Evolutionary conservation across 2,888 invertebrate species (phyloP).

Genomic region (Uropetala carovei): DNA sequence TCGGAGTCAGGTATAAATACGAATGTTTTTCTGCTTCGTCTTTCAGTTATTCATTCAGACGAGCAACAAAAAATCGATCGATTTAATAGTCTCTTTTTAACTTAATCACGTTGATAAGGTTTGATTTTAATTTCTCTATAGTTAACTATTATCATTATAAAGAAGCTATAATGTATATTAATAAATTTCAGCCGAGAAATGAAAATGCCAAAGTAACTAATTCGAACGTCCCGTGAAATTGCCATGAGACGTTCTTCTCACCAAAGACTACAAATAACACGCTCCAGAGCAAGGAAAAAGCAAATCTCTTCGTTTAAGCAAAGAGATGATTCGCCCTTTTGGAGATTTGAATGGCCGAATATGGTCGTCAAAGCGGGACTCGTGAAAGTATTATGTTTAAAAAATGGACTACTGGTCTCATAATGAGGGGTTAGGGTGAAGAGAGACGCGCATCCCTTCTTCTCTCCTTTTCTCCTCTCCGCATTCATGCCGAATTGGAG

Average conservation of each 20-base stretch:
- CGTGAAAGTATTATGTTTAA: neutral
- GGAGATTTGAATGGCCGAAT: conserved; percentile 8
- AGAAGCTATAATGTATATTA: too few relatives aligned
- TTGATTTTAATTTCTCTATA: too few relatives aligned
- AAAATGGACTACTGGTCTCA: neutral
- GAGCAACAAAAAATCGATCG: too few relatives aligned
- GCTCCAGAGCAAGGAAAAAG: neutral
- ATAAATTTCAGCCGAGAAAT: neutral
- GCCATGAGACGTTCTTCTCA: conserved; percentile 5
- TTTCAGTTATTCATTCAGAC: too few relatives aligned
- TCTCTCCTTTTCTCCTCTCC: neutral
- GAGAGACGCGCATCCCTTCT: neutral
- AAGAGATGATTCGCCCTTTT: neutral
- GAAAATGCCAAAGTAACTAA: neutral
- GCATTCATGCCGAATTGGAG: neutral
- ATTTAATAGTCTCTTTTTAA: too few relatives aligned
- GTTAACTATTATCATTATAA: too few relatives aligned
- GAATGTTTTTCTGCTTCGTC: too few relatives aligned
- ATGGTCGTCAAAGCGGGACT: neutral
- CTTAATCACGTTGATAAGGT: too few relatives aligned
- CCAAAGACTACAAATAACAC: conserved; percentile 13
- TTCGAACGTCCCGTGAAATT: neutral
- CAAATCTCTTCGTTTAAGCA: neutral
- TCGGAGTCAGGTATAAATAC: too few relatives aligned
- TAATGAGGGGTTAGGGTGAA: conserved; percentile 18